Conservation (phyloP, 2,888 invertebrate genomes). For the Nezara viridula region DNA sequence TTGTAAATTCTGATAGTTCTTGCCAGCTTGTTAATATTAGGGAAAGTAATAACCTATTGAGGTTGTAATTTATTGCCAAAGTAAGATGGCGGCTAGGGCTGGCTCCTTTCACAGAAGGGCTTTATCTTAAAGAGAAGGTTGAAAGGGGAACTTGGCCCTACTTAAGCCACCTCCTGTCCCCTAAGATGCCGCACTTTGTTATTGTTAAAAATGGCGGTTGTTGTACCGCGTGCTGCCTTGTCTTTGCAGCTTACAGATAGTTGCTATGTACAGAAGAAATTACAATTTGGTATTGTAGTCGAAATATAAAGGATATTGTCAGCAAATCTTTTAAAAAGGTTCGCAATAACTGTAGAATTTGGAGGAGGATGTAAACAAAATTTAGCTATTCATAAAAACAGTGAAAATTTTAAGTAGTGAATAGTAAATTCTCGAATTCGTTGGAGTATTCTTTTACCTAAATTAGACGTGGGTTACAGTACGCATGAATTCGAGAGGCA, state of each 20-base stretch:
- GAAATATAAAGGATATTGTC: too few relatives aligned
- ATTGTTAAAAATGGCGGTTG: slow-evolving; percentile 39
- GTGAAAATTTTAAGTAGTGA: too few relatives aligned
- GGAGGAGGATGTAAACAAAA: too few relatives aligned
- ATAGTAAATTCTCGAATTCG: too few relatives aligned
- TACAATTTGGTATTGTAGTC: background rate
- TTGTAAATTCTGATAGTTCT: slow-evolving; percentile 55
- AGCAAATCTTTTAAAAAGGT: too few relatives aligned
- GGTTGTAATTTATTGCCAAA: slow-evolving; percentile 57
- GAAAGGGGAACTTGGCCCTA: slow-evolving; percentile 51
- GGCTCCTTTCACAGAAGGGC: slow-evolving; percentile 47
- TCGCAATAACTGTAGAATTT: too few relatives aligned
- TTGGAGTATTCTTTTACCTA: too few relatives aligned
- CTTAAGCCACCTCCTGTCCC: background rate
- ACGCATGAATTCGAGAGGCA: too few relatives aligned
- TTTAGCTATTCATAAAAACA: too few relatives aligned
- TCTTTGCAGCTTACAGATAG: background rate
- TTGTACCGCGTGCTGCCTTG: background rate
- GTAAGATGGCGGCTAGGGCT: slow-evolving; percentile 6
- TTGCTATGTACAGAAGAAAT: background rate
- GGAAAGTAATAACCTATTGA: slow-evolving; percentile 60
- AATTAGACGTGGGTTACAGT: too few relatives aligned
- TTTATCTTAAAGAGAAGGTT: slow-evolving; percentile 56
- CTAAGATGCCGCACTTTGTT: background rate
- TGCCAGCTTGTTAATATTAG: slow-evolving; percentile 55